phyloP scores from a whole-genome alignment of 1,140 invertebrate species.

The Augochlora pura region DNA sequence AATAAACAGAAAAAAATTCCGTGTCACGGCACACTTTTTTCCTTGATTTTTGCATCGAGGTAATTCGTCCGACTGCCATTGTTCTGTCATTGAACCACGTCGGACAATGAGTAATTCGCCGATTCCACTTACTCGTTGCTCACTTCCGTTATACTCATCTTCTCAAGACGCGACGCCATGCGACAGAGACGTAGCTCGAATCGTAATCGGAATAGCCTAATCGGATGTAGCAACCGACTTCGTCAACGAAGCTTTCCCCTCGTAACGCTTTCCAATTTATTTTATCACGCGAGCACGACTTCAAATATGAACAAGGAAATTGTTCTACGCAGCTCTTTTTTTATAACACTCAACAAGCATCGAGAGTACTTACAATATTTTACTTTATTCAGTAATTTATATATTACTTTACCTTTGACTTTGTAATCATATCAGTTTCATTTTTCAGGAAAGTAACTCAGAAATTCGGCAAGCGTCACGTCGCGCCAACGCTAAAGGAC shows the following conservation, averaged over 20 bases:
- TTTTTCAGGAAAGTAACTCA: no score
- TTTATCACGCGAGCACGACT: not conserved
- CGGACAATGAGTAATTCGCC: not conserved
- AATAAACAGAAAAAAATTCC: slow-evolving; percentile 2
- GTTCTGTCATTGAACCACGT: slow-evolving; percentile 1
- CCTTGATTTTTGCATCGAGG: not conserved
- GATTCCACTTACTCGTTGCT: slow-evolving; percentile 23
- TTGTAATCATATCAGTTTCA: no score
- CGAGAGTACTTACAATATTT: no score
- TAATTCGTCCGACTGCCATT: not conserved
- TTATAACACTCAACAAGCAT: no score
- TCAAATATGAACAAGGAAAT: no score
- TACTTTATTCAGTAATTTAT: no score
- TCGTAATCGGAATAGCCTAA: not conserved
- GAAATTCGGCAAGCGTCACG: no score
- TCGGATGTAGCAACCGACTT: not conserved
- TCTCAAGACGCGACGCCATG: not conserved
- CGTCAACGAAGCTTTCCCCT: slow-evolving; percentile 14
- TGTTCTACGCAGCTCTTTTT: no score
- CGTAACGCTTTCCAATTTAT: no score
- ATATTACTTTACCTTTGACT: no score
- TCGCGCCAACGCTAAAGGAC: no score
- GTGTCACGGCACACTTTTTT: slow-evolving; percentile 29
- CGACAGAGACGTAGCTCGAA: slow-evolving; percentile 9
- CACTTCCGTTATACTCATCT: slow-evolving; percentile 21